Evolutionary conservation across 2,113 vertebrate genomes (phyloP), one percentile per base, ranked within the genome.

Genomic region (Callionymus lyra): DNA sequence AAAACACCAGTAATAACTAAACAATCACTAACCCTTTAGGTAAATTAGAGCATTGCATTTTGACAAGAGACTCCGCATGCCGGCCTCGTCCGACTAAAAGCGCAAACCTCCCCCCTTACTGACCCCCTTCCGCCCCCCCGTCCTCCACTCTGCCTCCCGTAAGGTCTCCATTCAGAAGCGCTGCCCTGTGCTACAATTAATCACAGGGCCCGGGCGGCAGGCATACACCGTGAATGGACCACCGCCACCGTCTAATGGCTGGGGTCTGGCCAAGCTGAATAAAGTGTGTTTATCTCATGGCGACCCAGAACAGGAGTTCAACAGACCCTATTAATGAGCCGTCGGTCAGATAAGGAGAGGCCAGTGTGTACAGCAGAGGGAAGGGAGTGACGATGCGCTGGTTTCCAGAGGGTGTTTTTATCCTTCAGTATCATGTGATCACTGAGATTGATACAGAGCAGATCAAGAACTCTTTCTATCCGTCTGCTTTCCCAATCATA

Each of bases 221-320:
- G 71, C 41, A 53, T 56, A 56, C 61, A 47, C 38, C 63, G 49
- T 76, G 59, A 81, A 84, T 63, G 59, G 72, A 31, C 59, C 56
- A 16, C 63, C 18, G 12, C 61, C 60, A 63, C 74, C 53, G 69
- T 63, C 65, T 79, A 80, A 80, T 82, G 68, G 59, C 70, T 12
- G 21, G 49, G 72, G 68, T 74, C 67, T 52, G 74, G 56, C 68
- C 66, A 49, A 66, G 63, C 71, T 79, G 76, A 85, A 82, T 79
- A 49, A 76, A 72, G 75, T 74, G 70, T 76, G 72, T 80, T 86
- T 82, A 84, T 84, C 76, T 85, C 82, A 82, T 79, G 66, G 65
- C 77, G 82, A 84, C 84, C 83, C 81, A 77, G 79, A 79, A 82
- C 63, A 76, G 81, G 65, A 80, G 76, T 77, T 84, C 83, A 85